Base-by-base conservation (phyloP, 1,140 invertebrate species). In the Trichonephila inaurata region DNA sequence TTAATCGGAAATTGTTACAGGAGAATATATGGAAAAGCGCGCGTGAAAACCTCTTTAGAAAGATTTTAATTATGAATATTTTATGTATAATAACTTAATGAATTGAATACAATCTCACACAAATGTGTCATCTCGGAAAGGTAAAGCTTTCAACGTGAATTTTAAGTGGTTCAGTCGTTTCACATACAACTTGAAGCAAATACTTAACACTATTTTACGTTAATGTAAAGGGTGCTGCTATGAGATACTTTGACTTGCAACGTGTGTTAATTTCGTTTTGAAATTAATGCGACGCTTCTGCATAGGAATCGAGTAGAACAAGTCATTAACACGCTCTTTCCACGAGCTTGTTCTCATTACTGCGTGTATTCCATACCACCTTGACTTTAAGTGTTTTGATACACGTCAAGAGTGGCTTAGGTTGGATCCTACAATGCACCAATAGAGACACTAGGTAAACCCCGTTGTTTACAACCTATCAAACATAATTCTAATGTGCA, bases 311-410 rank as follows among this genome's bases (percentile, higher is more conserved):
- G 28, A 77, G 4, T 77, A 40, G 60, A 64, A 51, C 40, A 89
- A 89, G 62, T 89, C 87, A 89, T 89, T 89, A 89, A 89, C 87
- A 89, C 19, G 61, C 64, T 69, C 6, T 33, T 40, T 24, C 33
- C 62, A 69, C 33, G 69, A 1, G 19, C 40, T 7, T 28, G 60
- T 18, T 40, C 5, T 14, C 24, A 28, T 24, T 62, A 33, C 33
- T 87, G 58, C 85, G 14, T 61, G 28, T 60, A 28, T 33, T 58
- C 19, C 44, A 60, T 60, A 85, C 82, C 82, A 24, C 24, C n/a
- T 60, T 24, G 8, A 10, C 19, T 60, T 60, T 28, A 87, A 87
- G 28, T 87, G 60, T 19, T 58, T 24, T 58, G 24, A n/a, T 44
- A 19, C 44, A 58, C 44, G 82, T 85, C 44, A 58, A 85, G n/a